Evolutionary conservation across 2,797 vertebrate species (phyloP).

Genomic region (Adelosebastes latens): DNA sequence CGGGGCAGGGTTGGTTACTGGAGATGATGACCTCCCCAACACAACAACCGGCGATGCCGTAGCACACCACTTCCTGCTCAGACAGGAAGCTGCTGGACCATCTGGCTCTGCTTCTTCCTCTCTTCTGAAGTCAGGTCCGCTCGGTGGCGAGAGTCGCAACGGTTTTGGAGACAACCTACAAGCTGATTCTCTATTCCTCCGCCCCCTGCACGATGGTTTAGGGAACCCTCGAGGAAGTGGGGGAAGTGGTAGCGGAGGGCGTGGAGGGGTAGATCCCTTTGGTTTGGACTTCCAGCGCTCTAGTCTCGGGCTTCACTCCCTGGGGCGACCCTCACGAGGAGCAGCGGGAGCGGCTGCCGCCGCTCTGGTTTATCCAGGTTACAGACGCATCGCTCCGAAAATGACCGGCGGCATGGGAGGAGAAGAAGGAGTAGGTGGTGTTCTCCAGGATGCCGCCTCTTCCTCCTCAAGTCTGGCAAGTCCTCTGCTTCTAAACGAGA

Average conservation of each 20-base stretch:
- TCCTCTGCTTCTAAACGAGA: slow-evolving; percentile 87
- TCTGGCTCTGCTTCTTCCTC: slow-evolving; percentile 81
- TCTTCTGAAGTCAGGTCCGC: slow-evolving; percentile 67
- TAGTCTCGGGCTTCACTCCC: slow-evolving; percentile 89
- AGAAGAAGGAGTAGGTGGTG: slow-evolving; percentile 78
- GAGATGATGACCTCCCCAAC: slow-evolving; percentile 91
- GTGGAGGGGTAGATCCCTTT: slow-evolving; percentile 86
- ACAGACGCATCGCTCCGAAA: slow-evolving; percentile 95
- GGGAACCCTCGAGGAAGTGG: slow-evolving; percentile 75
- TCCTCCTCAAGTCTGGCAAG: slow-evolving; percentile 77
- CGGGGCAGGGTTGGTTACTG: slow-evolving; percentile 50
- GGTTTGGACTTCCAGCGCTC: slow-evolving; percentile 91
- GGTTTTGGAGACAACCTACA: slow-evolving; percentile 84
- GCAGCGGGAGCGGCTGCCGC: slow-evolving; percentile 74
- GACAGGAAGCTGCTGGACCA: slow-evolving; percentile 81
- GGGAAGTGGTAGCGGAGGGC: slow-evolving; percentile 41
- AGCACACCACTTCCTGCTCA: slow-evolving; percentile 84
- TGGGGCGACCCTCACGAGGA: slow-evolving; percentile 87
- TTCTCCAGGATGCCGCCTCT: slow-evolving; percentile 86
- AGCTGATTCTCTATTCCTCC: slow-evolving; percentile 88
- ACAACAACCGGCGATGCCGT: slow-evolving; percentile 89
- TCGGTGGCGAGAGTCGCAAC: slow-evolving; percentile 74
- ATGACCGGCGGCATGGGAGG: slow-evolving; percentile 80
- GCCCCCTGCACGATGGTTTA: slow-evolving; percentile 88
- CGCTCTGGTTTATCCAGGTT: slow-evolving; percentile 85